Evolutionary conservation across 1,140 invertebrate species (phyloP).

Genomic region (Holcopasites calliopsidis): DNA sequence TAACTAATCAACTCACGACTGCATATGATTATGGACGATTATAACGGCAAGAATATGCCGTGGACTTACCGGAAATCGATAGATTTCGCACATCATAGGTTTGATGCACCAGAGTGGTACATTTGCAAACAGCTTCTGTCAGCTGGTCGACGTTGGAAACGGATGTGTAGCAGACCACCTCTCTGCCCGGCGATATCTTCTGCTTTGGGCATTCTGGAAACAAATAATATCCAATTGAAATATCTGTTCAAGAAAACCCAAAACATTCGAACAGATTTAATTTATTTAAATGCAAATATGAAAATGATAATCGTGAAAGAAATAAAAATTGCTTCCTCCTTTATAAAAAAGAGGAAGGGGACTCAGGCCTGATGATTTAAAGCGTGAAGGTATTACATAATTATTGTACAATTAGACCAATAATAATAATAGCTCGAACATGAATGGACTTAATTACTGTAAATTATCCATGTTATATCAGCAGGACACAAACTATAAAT

Average conservation of each 20-base stretch:
- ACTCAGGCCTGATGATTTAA: too few species aligned
- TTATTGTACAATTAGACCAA: too few species aligned
- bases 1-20: neutral
- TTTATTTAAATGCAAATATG: too few species aligned
- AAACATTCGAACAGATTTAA: neutral
- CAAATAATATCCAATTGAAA: neutral
- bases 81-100: constrained; percentile 72
- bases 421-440: too few species aligned
- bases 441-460: too few species aligned
- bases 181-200: constrained; percentile 69
- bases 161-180: constrained; percentile 75
- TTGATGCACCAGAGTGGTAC: constrained; percentile 75
- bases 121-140: constrained; percentile 71
- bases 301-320: too few species aligned
- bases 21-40: neutral
- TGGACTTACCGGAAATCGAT: constrained; percentile 71
- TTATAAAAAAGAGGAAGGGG: too few species aligned
- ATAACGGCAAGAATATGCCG: neutral
- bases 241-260: neutral
- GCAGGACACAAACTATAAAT: neutral
- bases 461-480: neutral
- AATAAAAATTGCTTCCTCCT: too few species aligned
- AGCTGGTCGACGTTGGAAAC: constrained; percentile 59
- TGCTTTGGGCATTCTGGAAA: constrained; percentile 73
- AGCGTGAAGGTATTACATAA: too few species aligned